Conservation (phyloP, 1,140 invertebrate genomes). For the Cheumatopsyche charites region DNA sequence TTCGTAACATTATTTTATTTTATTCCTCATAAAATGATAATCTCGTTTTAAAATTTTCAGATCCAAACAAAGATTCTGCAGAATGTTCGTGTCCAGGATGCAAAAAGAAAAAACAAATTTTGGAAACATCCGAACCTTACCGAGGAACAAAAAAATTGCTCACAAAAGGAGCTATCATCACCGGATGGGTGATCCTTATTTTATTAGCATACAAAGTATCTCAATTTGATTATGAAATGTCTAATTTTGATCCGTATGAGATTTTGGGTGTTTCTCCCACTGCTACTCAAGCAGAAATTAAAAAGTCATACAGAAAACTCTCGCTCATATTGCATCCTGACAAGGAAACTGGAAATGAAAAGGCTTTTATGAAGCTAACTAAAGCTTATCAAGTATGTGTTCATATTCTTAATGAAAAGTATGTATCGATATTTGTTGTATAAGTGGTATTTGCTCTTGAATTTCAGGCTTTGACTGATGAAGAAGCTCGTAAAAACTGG, state of each 20-base stretch:
- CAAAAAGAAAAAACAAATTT: conserved; percentile 79
- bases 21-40: too few relatives aligned
- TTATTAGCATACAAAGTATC: conserved; percentile 95
- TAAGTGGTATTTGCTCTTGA: too few relatives aligned
- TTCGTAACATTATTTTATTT: too few relatives aligned
- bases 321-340: conserved; percentile 96
- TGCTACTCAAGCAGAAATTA: conserved; percentile 86
- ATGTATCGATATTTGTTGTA: too few relatives aligned
- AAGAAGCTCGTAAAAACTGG: conserved; percentile 96
- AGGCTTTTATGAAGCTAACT: conserved; percentile 96
- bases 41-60: conserved; percentile 61
- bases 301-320: conserved; percentile 93
- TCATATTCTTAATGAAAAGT: too few relatives aligned
- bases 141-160: conserved; percentile 76
- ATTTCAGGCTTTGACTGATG: conserved; percentile 86
- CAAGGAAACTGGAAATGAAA: conserved; percentile 96
- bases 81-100: conserved; percentile 89
- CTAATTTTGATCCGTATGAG: conserved; percentile 98
- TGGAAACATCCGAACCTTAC: conserved; percentile 86
- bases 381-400: conserved; percentile 82
- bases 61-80: conserved; percentile 74
- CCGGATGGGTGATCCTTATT: conserved; percentile 88
- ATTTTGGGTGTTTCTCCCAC: conserved; percentile 89
- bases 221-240: conserved; percentile 96
- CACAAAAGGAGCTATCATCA: conserved; percentile 70